phyloP scores from a whole-genome alignment of 2,888 invertebrate genomes.

The Molorchus minor region DNA sequence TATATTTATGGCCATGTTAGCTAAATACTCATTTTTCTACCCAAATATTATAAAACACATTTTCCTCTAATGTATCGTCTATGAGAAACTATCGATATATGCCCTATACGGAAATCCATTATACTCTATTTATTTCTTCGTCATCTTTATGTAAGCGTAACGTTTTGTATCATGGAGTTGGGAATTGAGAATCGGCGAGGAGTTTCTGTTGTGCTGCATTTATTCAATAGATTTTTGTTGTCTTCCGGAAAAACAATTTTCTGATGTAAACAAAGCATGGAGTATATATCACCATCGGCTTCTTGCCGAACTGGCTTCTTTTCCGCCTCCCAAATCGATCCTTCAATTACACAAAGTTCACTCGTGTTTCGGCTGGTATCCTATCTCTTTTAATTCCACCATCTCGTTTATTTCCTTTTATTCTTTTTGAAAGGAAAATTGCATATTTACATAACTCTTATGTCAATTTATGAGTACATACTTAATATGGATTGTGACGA shows the following conservation, averaged over 20 bases:
- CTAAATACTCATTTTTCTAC: too few relatives aligned
- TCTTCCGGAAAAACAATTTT: slow-evolving; percentile 31
- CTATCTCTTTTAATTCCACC: slow-evolving; percentile 4
- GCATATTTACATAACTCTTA: too few relatives aligned
- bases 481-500: too few relatives aligned
- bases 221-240: slow-evolving; percentile 29
- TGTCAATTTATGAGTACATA: too few relatives aligned
- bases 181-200: slow-evolving; percentile 2
- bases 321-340: slow-evolving; percentile 29
- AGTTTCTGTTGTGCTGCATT: slow-evolving; percentile 13
- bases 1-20: too few relatives aligned
- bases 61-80: too few relatives aligned
- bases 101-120: neutral
- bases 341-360: slow-evolving; percentile 29
- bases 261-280: slow-evolving; percentile 31
- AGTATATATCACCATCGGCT: slow-evolving; percentile 29
- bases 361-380: slow-evolving; percentile 25
- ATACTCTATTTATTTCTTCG: slow-evolving; percentile 7
- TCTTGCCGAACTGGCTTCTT: slow-evolving; percentile 24
- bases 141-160: slow-evolving; percentile 3
- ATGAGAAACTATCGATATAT: too few relatives aligned
- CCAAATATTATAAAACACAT: too few relatives aligned
- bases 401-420: neutral
- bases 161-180: slow-evolving; percentile 8
- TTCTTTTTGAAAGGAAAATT: too few relatives aligned